Evolutionary conservation across 2,888 invertebrate genomes (phyloP).

Genomic region (Conistra vaccinii): DNA sequence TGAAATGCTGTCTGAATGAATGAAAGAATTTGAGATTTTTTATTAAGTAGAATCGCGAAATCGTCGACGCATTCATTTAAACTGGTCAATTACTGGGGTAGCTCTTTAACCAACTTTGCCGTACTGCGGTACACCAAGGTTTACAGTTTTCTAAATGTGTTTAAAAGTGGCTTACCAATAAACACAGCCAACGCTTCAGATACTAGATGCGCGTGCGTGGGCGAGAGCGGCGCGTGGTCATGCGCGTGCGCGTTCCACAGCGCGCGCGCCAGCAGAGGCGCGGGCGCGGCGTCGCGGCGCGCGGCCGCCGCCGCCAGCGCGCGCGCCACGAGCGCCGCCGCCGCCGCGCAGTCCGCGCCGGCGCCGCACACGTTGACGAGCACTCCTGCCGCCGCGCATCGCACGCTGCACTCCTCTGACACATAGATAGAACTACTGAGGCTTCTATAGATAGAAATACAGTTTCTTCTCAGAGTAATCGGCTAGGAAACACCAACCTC

Average conservation of each 20-base stretch:
- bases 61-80: too few species aligned
- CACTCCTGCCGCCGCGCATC: conserved; percentile 95
- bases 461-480: neutral
- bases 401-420: conserved; percentile 91
- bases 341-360: conserved; percentile 78
- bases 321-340: conserved; percentile 85
- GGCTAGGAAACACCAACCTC: neutral
- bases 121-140: too few species aligned
- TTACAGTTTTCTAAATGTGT: neutral
- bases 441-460: neutral
- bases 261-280: conserved; percentile 77
- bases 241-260: conserved; percentile 81
- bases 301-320: conserved; percentile 70
- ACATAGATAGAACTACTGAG: conserved; percentile 5
- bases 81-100: too few species aligned
- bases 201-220: conserved; percentile 74
- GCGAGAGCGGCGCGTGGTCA: conserved; percentile 73
- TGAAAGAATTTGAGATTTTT: too few species aligned
- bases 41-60: too few species aligned
- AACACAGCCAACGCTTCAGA: conserved; percentile 91
- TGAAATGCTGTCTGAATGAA: too few species aligned
- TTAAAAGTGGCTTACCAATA: conserved; percentile 90
- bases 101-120: too few species aligned
- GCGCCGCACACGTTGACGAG: conserved; percentile 93
- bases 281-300: conserved; percentile 72